These are phyloP conservation scores for Gallirallus australis DNA, from an alignment of 2,797 vertebrate species.

Conservation along the genomic window DNA sequence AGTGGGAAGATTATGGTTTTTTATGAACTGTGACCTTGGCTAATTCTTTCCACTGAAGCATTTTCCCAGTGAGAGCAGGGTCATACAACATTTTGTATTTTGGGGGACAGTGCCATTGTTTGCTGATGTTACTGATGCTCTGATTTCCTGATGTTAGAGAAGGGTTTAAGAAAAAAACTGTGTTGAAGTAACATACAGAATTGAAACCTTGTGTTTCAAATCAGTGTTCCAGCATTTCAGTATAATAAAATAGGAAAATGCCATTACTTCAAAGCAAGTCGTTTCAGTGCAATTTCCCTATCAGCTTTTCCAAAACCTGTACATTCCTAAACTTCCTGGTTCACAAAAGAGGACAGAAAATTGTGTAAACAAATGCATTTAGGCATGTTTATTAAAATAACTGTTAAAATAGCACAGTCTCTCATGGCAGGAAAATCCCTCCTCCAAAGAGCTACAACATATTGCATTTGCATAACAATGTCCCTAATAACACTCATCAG, in stretches of 20 bases:
- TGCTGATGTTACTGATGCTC: neutral
- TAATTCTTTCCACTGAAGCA: neutral
- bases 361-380: neutral
- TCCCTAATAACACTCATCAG: neutral
- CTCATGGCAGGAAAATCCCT: neutral
- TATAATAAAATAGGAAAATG: neutral
- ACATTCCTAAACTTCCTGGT: neutral
- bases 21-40: neutral
- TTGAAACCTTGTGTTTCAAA: neutral
- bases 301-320: neutral
- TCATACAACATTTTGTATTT: neutral
- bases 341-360: neutral
- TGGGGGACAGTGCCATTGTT: neutral
- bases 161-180: neutral
- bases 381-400: neutral
- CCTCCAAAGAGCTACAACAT: neutral
- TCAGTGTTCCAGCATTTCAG: neutral
- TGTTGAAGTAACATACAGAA: neutral
- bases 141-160: neutral
- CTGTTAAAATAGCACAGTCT: neutral
- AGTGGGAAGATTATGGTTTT: neutral
- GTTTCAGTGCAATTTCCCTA: neutral
- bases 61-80: neutral
- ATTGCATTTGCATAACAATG: conserved; percentile 28
- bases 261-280: neutral